Base-by-base conservation (phyloP, 2,113 vertebrate species). In the Vimba vimba region DNA sequence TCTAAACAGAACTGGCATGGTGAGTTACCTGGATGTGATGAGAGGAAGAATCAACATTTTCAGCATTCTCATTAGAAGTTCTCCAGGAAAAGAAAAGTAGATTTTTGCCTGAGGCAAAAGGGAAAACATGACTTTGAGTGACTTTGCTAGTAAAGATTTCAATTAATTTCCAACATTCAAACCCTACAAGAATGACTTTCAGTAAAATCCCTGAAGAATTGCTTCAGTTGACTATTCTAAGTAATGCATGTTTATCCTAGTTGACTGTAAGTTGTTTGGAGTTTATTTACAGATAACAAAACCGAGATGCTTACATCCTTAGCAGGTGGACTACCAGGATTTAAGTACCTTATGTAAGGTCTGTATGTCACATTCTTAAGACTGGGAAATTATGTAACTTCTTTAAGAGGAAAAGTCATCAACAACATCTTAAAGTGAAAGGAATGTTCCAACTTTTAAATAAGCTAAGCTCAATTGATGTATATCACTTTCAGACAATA, bases 31-130 rank as follows among this genome's bases (percentile, higher is more conserved):
- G 91, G 96, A 97, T 0, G 96, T 97, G 91, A 97, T 96, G 88
- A 97, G 95, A 73, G 96, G 96, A 78, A 97, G 95, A 85, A 97
- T 97, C 64, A 97, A 93, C 96, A 97, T 97, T 92, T 97, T 97
- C 86, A 97, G 30, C 96, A 97, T 96, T 92, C 96, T 95, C 96
- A 97, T 97, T 88, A 97, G 94, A 50, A 97, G 95, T 85, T 97
- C 96, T 73, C 96, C 96, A 4, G 96, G 96, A 79, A 97, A 97
- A 3, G 96, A 96, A 74, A 97, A 97, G 73, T 97, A 97, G 85
- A 97, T 95, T 87, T 96, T 97, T 36, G 96, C 96, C 96, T 97
- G 90, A 0, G 33, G n/a, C 39, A 64, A 5, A 83, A 71, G 74
- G 27, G 79, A 21, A 57, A 55, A 62, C 5, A 73, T 36, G 12